Base-by-base conservation (phyloP, 2,888 invertebrate species). In the Andrena marginata region DNA sequence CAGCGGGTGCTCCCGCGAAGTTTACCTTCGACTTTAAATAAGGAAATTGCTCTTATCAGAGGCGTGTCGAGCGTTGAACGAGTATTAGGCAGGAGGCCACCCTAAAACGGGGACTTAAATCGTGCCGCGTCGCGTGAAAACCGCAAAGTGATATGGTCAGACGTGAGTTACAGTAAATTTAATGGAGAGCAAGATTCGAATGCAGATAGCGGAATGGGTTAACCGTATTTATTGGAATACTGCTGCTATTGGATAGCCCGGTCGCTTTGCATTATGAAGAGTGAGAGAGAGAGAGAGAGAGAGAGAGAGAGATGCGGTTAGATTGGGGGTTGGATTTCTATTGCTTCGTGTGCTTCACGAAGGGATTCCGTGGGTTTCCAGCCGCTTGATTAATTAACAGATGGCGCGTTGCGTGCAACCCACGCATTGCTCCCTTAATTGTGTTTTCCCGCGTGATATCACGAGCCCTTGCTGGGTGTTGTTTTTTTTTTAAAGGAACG, bases 201-300 rank as follows among this genome's bases (percentile, higher is more conserved):
- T 7, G 64, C 35, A 31, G 77, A 71, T 75, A 71, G 68, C 33
- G 69, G 63, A 71, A 67, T 67, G 16, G 81, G 74, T 84, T 82
- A 77, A 33, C 74, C 72, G 72, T 74, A 78, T 84, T 84, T 82
- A 84, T 84, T 72, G 83, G 77, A 72, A 77, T 48, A 56, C 56
- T 7, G 54, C 20, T 62, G 64, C 67, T 59, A 81, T 63, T 71
- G 77, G 74, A 75, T 71, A 69, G 71, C 59, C 54, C 35, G 31
- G 82, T 78, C 70, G 71, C 71, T 59, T 68, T 81, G 75, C 83
- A 82, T 84, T 82, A 77, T 78, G 68, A 84, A 75, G 83, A 69
- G 77, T 26, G 8, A 54, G 54, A 23, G 54, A 20, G n/a, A n/a
- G n/a, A n/a, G n/a, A 33, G 31, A 33, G 31, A 7, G 51, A 2